Conservation (phyloP, 2,888 invertebrate species). For the Apeira syringaria region DNA sequence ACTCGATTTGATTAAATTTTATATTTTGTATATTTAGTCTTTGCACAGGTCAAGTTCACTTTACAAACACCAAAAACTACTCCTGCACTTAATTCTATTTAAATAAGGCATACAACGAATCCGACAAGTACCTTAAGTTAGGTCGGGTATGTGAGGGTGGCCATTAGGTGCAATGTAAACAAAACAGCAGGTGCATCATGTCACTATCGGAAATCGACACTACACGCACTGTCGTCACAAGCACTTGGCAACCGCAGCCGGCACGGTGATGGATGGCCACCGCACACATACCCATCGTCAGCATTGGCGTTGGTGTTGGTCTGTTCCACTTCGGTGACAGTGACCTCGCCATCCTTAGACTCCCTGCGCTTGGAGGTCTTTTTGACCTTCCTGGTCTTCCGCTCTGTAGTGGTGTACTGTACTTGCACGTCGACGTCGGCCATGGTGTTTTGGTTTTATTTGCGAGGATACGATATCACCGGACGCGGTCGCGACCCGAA, state of each 20-base stretch:
- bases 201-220: slow-evolving; percentile 53
- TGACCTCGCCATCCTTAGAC: slow-evolving; percentile 89
- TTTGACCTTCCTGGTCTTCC: slow-evolving; percentile 96
- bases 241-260: slow-evolving; percentile 48
- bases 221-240: slow-evolving; percentile 44
- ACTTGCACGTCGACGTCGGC: slow-evolving; percentile 96
- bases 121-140: slow-evolving; percentile 75
- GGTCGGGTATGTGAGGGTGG: slow-evolving; percentile 83
- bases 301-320: slow-evolving; percentile 85
- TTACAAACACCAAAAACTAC: neutral
- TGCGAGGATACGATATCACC: slow-evolving; percentile 67
- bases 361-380: slow-evolving; percentile 91
- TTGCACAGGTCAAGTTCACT: slow-evolving; percentile 18
- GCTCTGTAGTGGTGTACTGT: slow-evolving; percentile 93
- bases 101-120: neutral
- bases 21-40: slow-evolving; percentile 5
- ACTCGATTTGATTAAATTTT: slow-evolving; percentile 15
- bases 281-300: slow-evolving; percentile 94
- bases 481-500: slow-evolving; percentile 83
- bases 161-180: slow-evolving; percentile 49
- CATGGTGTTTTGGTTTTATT: slow-evolving; percentile 82
- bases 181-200: slow-evolving; percentile 36
- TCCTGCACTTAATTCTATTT: neutral
- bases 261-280: slow-evolving; percentile 62
- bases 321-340: slow-evolving; percentile 91